Conservation (phyloP, 92 coral and sea anemone genomes). For the Heliopora coerulea region DNA sequence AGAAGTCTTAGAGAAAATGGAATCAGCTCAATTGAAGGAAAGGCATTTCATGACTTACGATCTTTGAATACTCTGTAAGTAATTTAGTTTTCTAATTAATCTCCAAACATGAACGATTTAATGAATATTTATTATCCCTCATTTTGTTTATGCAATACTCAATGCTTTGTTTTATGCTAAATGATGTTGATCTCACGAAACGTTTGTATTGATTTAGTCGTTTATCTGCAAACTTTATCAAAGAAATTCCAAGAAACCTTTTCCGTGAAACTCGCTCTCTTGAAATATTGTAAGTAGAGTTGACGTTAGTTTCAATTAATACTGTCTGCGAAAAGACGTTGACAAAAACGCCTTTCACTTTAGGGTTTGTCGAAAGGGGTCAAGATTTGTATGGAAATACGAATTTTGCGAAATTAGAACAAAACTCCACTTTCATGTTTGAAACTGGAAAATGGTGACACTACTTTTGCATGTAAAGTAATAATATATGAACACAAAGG, state of each 20-base stretch:
- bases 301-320: too few species aligned
- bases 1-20: not conserved
- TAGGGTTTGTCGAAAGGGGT: too few species aligned
- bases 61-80: conserved; percentile 21
- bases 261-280: not conserved
- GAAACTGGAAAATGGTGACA: too few species aligned
- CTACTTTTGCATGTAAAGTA: too few species aligned
- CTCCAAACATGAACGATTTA: not conserved
- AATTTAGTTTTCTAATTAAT: not conserved
- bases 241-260: not conserved
- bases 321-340: too few species aligned
- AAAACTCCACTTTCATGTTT: too few species aligned
- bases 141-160: not conserved
- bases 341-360: too few species aligned
- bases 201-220: conserved; percentile 3
- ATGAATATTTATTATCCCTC: not conserved
- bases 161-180: too few species aligned
- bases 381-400: too few species aligned
- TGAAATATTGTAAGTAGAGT: conserved; percentile 7
- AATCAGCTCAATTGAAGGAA: not conserved
- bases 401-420: too few species aligned
- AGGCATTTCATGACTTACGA: not conserved
- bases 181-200: too few species aligned
- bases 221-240: not conserved
- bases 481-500: too few species aligned